These are phyloP conservation scores for Pardalotus punctatus DNA, from an alignment of 2,113 vertebrate species.

Conservation along the genomic window DNA sequence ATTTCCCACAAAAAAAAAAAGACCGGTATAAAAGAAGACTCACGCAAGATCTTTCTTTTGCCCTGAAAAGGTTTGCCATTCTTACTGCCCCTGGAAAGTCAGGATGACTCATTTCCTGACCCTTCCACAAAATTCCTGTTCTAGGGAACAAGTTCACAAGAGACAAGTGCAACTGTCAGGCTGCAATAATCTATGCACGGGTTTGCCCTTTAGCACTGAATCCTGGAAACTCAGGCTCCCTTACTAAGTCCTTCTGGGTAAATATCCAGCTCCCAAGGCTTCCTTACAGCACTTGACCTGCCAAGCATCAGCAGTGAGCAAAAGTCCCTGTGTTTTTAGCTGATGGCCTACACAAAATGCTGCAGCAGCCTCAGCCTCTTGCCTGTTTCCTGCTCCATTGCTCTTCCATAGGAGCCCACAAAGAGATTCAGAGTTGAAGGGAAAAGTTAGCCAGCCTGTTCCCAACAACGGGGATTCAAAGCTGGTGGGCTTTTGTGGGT, in stretches of 20 bases:
- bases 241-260: not conserved
- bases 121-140: not conserved
- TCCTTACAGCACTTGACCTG: not conserved
- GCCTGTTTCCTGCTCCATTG: rapidly evolving
- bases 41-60: not conserved
- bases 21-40: not conserved
- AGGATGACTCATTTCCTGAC: not conserved
- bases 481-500: not conserved
- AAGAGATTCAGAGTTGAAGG: rapidly evolving
- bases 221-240: not conserved
- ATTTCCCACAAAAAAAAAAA: not conserved
- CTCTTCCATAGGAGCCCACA: not conserved
- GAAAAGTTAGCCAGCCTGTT: not conserved
- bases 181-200: not conserved
- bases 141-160: not conserved
- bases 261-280: not conserved
- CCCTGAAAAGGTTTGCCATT: not conserved
- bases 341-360: rapidly evolving
- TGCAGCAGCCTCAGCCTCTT: not conserved
- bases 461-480: rapidly evolving
- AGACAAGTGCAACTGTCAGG: not conserved
- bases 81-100: not conserved
- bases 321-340: not conserved
- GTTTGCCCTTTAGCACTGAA: not conserved
- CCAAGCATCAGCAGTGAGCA: not conserved